Conservation (phyloP, 2,888 invertebrate genomes). For the Xanthia icteritia region DNA sequence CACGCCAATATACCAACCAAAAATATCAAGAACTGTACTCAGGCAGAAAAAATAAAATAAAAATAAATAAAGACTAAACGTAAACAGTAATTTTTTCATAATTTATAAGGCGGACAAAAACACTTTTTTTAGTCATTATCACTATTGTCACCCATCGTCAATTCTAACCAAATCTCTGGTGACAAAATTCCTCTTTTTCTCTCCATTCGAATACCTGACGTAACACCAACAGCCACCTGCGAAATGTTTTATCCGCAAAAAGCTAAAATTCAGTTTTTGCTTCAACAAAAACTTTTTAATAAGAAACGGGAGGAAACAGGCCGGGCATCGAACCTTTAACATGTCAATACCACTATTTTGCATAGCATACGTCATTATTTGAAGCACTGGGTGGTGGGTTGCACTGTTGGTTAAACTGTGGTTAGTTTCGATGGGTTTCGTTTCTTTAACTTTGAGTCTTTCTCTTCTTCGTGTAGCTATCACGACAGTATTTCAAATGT, state of each 20-base stretch:
- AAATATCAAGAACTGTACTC: no score
- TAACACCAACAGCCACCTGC: constrained; percentile 67
- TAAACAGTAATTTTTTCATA: no score
- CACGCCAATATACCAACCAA: no score
- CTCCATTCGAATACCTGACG: constrained; percentile 48
- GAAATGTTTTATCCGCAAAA: constrained; percentile 58
- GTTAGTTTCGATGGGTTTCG: constrained; percentile 7
- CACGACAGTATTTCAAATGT: no score
- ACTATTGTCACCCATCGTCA: neutral
- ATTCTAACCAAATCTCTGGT: constrained; percentile 8
- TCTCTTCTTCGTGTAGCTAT: no score
- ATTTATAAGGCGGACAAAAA: no score
- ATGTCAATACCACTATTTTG: constrained; percentile 87
- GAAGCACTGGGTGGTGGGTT: constrained; percentile 51
- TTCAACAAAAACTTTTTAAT: constrained; percentile 75
- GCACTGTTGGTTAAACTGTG: constrained; percentile 38
- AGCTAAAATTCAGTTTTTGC: constrained; percentile 71
- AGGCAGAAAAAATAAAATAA: no score
- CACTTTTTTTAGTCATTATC: no score
- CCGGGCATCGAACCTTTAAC: constrained; percentile 86
- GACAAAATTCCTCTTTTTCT: constrained; percentile 24
- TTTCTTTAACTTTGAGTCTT: neutral
- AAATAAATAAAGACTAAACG: no score
- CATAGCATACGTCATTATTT: constrained; percentile 88
- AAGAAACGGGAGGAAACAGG: constrained; percentile 79